phyloP scores from a whole-genome alignment of 1,140 invertebrate species.

The Drosophila rhopaloa region DNA sequence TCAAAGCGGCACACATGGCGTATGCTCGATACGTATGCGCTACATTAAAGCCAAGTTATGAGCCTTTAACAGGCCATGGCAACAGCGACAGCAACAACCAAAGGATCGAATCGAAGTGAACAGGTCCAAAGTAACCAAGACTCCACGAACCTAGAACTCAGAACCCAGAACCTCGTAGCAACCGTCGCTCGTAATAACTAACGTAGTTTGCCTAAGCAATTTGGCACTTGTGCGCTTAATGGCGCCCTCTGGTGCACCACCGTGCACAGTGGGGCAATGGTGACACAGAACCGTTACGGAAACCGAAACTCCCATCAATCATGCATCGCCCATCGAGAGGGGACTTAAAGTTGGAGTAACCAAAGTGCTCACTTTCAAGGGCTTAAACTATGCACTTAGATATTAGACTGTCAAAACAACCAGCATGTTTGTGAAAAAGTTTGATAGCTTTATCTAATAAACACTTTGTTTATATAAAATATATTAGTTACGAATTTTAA shows the following conservation, averaged over 20 bases:
- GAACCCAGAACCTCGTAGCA: constrained; percentile 28
- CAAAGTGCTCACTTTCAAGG: neutral
- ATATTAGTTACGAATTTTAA: too few species aligned
- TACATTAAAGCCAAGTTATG: constrained; percentile 52
- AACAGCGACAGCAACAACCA: constrained; percentile 10
- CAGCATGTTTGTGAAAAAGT: neutral
- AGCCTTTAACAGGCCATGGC: constrained; percentile 58
- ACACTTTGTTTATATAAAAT: too few species aligned
- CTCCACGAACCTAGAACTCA: constrained; percentile 2
- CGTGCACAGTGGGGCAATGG: constrained; percentile 23
- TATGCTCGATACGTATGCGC: constrained; percentile 51
- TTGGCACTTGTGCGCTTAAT: constrained; percentile 76
- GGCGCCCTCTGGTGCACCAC: constrained; percentile 12
- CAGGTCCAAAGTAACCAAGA: constrained; percentile 33
- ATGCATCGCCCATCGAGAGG: neutral
- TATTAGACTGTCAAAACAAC: too few species aligned
- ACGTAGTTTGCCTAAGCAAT: constrained; percentile 76
- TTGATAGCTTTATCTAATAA: too few species aligned
- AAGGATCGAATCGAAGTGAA: constrained; percentile 11
- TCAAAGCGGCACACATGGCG: constrained; percentile 37
- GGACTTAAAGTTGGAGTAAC: neutral
- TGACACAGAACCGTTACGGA: neutral
- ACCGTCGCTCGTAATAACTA: constrained; percentile 64
- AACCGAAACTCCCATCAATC: constrained; percentile 15
- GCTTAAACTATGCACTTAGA: neutral